Conservation (phyloP, 2,113 vertebrate genomes). For the Rafetus swinhoei region DNA sequence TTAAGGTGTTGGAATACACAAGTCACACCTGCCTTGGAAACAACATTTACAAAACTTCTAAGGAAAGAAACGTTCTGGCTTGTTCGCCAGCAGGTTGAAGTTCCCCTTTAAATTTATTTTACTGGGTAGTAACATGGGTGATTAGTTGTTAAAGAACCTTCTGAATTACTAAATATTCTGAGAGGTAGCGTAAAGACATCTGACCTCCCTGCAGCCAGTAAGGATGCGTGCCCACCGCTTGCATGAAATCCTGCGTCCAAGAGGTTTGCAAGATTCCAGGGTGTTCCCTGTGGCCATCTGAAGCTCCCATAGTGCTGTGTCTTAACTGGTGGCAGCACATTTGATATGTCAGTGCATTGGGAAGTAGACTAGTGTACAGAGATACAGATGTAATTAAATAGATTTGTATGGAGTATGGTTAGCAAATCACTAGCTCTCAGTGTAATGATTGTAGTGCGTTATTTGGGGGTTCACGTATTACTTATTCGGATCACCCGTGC, state of each 20-base stretch:
- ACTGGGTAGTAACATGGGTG: background rate
- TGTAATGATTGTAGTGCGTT: background rate
- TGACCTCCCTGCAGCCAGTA: accelerated
- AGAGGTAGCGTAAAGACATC: background rate
- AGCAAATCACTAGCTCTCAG: background rate
- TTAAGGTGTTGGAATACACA: accelerated
- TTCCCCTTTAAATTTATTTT: accelerated
- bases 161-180: accelerated
- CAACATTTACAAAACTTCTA: background rate
- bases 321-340: background rate
- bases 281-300: background rate
- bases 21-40: accelerated
- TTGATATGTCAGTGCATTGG: slow-evolving; percentile 50
- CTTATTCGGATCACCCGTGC: background rate
- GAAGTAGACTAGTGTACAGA: slow-evolving; percentile 48
- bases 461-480: background rate
- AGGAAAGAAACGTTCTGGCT: accelerated
- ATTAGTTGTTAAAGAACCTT: background rate
- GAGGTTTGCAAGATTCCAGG: background rate
- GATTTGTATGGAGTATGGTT: accelerated
- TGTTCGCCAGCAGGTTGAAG: accelerated
- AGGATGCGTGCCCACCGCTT: accelerated
- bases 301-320: background rate
- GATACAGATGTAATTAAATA: background rate
- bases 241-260: background rate